phyloP scores from a whole-genome alignment of 2,797 vertebrate species.

The Sciurus vulgaris region DNA sequence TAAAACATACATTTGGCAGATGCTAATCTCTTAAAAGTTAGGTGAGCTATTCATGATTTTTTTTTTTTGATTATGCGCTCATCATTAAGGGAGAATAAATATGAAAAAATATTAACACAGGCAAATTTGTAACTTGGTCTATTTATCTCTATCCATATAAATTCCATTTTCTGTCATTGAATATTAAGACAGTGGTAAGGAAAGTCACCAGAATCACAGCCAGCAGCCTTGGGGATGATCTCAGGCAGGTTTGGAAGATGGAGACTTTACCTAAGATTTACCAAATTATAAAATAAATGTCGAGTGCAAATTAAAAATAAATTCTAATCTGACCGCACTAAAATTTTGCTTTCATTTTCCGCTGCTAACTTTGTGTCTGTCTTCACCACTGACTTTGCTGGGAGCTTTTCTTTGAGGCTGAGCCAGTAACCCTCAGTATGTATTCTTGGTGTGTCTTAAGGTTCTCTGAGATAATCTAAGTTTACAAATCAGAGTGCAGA shows the following conservation, averaged over 20 bases:
- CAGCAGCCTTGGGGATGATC: background rate
- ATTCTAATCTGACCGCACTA: conserved; percentile 7
- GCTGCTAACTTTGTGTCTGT: background rate
- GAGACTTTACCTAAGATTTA: background rate
- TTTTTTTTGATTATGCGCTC: conserved; percentile 23
- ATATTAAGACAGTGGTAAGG: background rate
- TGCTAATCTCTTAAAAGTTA: conserved; percentile 54
- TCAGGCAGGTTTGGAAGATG: background rate
- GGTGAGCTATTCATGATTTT: background rate
- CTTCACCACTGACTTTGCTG: background rate
- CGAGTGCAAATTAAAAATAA: conserved; percentile 20
- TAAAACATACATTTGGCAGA: conserved; percentile 40
- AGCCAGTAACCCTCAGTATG: background rate
- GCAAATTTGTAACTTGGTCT: background rate
- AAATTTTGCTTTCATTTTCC: background rate
- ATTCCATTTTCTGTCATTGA: conserved; percentile 47
- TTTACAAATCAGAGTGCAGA: background rate
- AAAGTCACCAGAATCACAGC: background rate
- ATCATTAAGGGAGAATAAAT: conserved; percentile 52
- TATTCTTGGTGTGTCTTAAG: background rate
- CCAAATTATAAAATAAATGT: conserved; percentile 57
- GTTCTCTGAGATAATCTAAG: background rate
- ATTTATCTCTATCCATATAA: too few species aligned
- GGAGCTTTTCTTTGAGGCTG: background rate
- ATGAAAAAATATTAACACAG: conserved; percentile 31